Conservation (phyloP, 2,113 vertebrate genomes). For the Brachyhypopomus occidentalis region DNA sequence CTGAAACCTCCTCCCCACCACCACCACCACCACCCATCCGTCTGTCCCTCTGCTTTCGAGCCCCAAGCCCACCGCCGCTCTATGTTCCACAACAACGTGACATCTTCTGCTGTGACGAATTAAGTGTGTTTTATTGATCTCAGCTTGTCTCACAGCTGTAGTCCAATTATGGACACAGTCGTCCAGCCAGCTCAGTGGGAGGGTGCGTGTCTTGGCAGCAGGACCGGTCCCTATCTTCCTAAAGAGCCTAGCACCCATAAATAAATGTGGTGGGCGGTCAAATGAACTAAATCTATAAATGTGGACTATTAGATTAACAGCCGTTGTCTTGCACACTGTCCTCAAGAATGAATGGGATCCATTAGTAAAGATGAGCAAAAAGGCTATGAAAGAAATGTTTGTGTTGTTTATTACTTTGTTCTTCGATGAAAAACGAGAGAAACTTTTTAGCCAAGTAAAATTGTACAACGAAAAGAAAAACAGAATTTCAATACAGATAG, state of each 20-base stretch:
- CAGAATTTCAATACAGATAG: neutral
- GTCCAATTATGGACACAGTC: slow-evolving; percentile 9
- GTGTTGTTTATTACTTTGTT: no score
- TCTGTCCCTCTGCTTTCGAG: slow-evolving; percentile 3
- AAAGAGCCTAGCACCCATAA: neutral
- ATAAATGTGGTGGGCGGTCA: neutral
- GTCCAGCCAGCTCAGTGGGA: neutral
- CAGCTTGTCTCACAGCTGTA: slow-evolving; percentile 9
- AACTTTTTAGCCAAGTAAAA: no score
- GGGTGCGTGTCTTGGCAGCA: neutral
- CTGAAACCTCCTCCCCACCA: slow-evolving; percentile 26
- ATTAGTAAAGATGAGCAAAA: neutral
- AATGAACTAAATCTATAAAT: neutral
- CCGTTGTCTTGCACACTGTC: neutral
- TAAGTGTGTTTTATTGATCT: slow-evolving; percentile 21
- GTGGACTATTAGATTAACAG: neutral
- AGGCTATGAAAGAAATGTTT: no score
- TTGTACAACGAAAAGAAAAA: neutral
- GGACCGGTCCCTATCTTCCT: neutral
- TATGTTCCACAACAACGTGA: slow-evolving; percentile 7
- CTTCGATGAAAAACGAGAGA: no score
- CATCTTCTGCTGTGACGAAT: slow-evolving; percentile 15
- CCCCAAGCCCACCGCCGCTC: neutral
- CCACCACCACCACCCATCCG: slow-evolving; percentile 1
- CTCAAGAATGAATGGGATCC: neutral